Evolutionary conservation across 2,113 vertebrate species (phyloP).

Genomic region (Zonotrichia leucophrys): DNA sequence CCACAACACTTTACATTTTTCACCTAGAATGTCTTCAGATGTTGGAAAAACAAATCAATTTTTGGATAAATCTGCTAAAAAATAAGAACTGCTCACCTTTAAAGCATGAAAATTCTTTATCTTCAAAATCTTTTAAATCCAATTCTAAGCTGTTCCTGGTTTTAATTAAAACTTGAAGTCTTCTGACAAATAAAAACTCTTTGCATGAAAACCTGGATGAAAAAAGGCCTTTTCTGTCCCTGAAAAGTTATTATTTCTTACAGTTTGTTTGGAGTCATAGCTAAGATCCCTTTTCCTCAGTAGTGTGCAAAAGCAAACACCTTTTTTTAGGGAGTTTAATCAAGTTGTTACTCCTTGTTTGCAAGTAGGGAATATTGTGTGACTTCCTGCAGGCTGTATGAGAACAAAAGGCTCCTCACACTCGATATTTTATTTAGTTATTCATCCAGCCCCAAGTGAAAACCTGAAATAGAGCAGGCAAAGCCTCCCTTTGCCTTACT

Average conservation of each 20-base stretch:
- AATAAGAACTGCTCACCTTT: not conserved
- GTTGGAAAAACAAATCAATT: accelerated
- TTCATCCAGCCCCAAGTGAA: not conserved
- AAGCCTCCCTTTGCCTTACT: not conserved
- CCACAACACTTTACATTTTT: not conserved
- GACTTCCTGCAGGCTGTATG: not conserved
- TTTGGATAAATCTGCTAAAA: not conserved
- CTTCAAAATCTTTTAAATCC: not conserved
- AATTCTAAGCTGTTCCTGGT: accelerated
- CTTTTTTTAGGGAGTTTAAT: not conserved
- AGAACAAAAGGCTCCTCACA: not conserved
- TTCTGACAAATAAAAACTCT: not conserved
- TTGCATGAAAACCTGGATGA: not conserved
- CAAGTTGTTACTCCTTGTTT: not conserved
- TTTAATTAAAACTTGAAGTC: not conserved
- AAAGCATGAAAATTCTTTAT: not conserved
- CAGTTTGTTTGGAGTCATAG: not conserved
- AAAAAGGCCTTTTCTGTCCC: not conserved
- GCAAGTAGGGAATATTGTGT: not conserved
- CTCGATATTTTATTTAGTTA: not conserved
- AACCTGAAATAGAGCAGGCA: not conserved
- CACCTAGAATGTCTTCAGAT: not conserved
- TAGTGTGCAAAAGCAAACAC: not conserved
- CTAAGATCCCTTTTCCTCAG: not conserved
- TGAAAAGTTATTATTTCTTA: not conserved